Conservation (phyloP, 30 jellyfish, hydroid and myxozoan genomes). For the Cassiopea xamachana region DNA sequence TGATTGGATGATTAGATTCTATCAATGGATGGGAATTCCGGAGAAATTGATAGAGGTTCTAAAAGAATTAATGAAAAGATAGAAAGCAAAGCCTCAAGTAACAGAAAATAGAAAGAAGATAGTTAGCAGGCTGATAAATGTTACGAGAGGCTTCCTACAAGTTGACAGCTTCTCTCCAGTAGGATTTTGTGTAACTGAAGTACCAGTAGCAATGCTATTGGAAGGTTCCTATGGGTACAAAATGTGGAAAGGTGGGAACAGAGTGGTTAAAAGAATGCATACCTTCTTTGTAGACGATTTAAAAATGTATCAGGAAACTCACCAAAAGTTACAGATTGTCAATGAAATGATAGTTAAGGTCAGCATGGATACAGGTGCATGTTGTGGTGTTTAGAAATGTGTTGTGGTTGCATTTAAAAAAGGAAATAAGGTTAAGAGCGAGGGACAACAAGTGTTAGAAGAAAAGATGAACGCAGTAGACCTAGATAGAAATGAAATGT, state of each 20-base stretch:
- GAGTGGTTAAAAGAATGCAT: neutral
- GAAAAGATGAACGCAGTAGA: conserved; percentile 9
- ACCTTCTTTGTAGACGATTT: neutral
- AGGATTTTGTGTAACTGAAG: too few species aligned
- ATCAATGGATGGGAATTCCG: too few species aligned
- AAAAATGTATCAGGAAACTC: neutral
- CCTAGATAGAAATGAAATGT: too few species aligned
- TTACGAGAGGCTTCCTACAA: too few species aligned
- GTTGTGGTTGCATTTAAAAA: neutral
- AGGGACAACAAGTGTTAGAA: neutral
- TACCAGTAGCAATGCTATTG: neutral
- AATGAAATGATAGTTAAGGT: neutral
- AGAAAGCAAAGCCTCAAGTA: too few species aligned
- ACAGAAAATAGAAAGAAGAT: too few species aligned
- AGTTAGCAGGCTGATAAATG: too few species aligned
- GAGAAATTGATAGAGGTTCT: too few species aligned
- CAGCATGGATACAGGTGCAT: neutral
- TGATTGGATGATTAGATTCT: too few species aligned
- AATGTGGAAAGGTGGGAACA: neutral
- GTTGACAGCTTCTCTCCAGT: too few species aligned
- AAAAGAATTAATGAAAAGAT: too few species aligned
- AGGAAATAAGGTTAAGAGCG: neutral
- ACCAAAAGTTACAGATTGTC: neutral
- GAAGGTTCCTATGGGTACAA: neutral
- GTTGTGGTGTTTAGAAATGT: neutral